Conservation (phyloP, 2,888 invertebrate genomes). For the Tenthredo notha region DNA sequence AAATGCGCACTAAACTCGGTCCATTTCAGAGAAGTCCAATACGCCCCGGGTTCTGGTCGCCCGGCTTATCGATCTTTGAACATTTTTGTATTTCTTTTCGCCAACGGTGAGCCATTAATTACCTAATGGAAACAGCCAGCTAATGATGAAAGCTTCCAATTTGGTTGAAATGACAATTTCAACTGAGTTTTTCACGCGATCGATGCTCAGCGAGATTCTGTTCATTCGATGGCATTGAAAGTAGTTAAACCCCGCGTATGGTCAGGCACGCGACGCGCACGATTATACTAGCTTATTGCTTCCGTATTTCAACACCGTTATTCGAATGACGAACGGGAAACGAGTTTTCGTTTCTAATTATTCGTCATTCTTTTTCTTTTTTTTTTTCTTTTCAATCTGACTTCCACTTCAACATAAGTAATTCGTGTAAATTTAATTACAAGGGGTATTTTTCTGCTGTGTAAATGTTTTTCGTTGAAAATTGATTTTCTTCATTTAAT, state of each 20-base stretch:
- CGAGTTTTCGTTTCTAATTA: background rate
- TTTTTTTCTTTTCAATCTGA: background rate
- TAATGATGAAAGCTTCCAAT: slow-evolving; percentile 30
- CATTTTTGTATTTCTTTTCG: slow-evolving; percentile 23
- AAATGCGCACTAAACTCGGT: background rate
- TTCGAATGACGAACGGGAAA: background rate
- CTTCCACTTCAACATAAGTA: background rate
- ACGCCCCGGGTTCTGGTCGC: background rate
- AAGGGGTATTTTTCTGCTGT: background rate
- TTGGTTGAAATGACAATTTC: slow-evolving; percentile 32
- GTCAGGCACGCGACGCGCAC: background rate
- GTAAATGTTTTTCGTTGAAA: background rate
- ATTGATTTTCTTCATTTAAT: background rate
- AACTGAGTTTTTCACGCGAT: slow-evolving; percentile 31
- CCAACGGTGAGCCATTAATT: slow-evolving; percentile 31
- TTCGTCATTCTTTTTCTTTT: background rate
- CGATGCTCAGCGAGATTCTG: background rate
- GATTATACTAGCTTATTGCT: background rate
- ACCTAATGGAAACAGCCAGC: slow-evolving; percentile 11
- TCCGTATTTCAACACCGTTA: background rate
- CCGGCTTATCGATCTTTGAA: slow-evolving; percentile 26
- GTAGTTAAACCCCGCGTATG: background rate
- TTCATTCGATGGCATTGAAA: background rate
- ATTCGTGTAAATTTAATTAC: background rate
- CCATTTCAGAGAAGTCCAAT: background rate